Percentiles rank a stretch among this genome's conserved stretches.
These are phyloP conservation scores for Cyprinodon brontotheroides DNA, from an alignment of 2,113 vertebrate genomes.

Conservation along the genomic window DNA sequence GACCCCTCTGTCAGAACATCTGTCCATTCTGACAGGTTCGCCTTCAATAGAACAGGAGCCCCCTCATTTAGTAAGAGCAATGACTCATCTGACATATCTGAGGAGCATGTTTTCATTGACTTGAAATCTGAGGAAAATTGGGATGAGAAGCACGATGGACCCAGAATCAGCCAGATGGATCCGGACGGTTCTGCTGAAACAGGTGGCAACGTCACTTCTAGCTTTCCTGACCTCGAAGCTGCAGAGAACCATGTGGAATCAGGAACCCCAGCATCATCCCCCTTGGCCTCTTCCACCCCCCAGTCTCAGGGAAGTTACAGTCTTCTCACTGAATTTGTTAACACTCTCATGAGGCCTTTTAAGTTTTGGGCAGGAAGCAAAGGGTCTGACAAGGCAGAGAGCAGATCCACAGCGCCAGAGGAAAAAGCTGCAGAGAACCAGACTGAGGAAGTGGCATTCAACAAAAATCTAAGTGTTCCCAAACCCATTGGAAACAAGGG, in stretches of 20 bases:
- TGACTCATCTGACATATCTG: slow-evolving; percentile 79
- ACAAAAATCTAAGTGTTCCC: slow-evolving; percentile 44
- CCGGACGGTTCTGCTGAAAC: slow-evolving; percentile 28
- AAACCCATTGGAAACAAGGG: slow-evolving; percentile 62
- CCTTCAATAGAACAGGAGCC: slow-evolving; percentile 60
- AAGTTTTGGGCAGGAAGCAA: slow-evolving; percentile 63
- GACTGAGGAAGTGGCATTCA: slow-evolving; percentile 28
- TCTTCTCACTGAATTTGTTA: slow-evolving; percentile 75
- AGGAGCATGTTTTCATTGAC: slow-evolving; percentile 77
- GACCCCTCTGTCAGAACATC: slow-evolving; percentile 52
- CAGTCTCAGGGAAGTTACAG: slow-evolving; percentile 66
- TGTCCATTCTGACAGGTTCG: slow-evolving; percentile 67
- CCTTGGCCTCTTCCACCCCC: slow-evolving; percentile 48
- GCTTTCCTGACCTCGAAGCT: slow-evolving; percentile 42
- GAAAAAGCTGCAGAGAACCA: slow-evolving; percentile 46
- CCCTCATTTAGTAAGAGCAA: slow-evolving; percentile 53
- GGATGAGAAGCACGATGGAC: slow-evolving; percentile 32
- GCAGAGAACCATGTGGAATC: slow-evolving; percentile 64
- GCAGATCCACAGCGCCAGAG: slow-evolving; percentile 11
- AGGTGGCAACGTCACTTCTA: slow-evolving; percentile 30
- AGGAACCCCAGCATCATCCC: slow-evolving; percentile 31
- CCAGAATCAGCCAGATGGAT: background rate
- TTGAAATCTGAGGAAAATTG: slow-evolving; percentile 54
- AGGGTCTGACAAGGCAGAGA: slow-evolving; percentile 19
- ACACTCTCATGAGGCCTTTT: slow-evolving; percentile 77